Percentiles rank a stretch among this genome's conserved stretches.
phyloP scores from a whole-genome alignment of 92 coral and sea anemone genomes.

The Blastomussa wellsi region DNA sequence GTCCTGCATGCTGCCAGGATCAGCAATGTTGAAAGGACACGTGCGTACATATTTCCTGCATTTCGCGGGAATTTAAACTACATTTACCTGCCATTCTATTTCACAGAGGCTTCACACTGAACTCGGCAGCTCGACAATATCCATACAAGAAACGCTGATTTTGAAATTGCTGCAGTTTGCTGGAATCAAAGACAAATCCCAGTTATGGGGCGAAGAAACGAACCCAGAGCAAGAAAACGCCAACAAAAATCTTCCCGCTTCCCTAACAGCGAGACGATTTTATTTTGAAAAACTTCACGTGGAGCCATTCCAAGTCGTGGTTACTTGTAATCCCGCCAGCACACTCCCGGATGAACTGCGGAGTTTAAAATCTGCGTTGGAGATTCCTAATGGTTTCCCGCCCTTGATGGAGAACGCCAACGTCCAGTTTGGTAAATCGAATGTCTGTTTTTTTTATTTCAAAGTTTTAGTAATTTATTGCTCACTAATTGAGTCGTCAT shows the following conservation, averaged over 20 bases:
- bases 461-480: too few species aligned
- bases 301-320: conserved; percentile 50
- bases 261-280: conserved; percentile 5
- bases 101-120: conserved; percentile 27
- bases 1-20: too few species aligned
- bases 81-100: neutral
- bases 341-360: conserved; percentile 76
- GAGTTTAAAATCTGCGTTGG: conserved; percentile 68
- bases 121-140: conserved; percentile 62
- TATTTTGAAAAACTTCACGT: conserved; percentile 81
- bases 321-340: conserved; percentile 65
- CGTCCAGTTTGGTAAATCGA: conserved; percentile 74
- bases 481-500: too few species aligned
- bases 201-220: conserved; percentile 67
- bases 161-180: conserved; percentile 69
- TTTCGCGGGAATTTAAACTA: neutral
- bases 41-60: too few species aligned
- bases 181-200: conserved; percentile 58
- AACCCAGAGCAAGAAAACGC: neutral
- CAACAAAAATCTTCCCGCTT: conserved; percentile 2
- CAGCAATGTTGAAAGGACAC: too few species aligned
- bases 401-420: conserved; percentile 86
- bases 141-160: conserved; percentile 61
- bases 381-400: conserved; percentile 86
- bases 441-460: neutral